phyloP scores from a whole-genome alignment of 2,888 invertebrate genomes.

The Mythimna albipuncta region DNA sequence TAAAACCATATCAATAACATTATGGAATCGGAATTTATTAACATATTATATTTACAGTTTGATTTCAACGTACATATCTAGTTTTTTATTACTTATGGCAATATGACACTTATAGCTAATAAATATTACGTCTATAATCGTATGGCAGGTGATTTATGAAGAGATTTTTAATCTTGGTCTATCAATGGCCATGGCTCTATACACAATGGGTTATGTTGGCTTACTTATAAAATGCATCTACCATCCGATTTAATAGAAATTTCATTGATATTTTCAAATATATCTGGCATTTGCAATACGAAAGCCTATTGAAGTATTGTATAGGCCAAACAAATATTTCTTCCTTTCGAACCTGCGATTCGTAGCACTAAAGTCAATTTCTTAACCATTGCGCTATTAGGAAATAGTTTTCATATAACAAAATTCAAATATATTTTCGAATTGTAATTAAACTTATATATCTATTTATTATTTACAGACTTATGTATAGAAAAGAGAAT shows the following conservation, averaged over 20 bases:
- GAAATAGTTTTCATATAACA: slow-evolving; percentile 6
- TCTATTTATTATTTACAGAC: slow-evolving; percentile 32
- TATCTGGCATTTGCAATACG: slow-evolving; percentile 16
- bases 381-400: background rate
- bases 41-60: slow-evolving; percentile 79
- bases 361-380: background rate
- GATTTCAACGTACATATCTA: slow-evolving; percentile 70
- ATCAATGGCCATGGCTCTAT: background rate
- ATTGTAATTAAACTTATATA: background rate
- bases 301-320: slow-evolving; percentile 3
- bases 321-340: slow-evolving; percentile 9
- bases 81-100: slow-evolving; percentile 76
- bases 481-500: slow-evolving; percentile 13
- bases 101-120: slow-evolving; percentile 62
- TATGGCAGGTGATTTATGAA: slow-evolving; percentile 25
- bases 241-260: slow-evolving; percentile 27
- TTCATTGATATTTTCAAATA: slow-evolving; percentile 18
- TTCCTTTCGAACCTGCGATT: background rate
- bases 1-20: slow-evolving; percentile 68
- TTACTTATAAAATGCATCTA: slow-evolving; percentile 8
- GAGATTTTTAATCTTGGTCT: background rate
- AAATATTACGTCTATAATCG: slow-evolving; percentile 36
- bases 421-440: slow-evolving; percentile 16
- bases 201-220: slow-evolving; percentile 14
- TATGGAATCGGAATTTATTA: slow-evolving; percentile 82